Base-by-base conservation (phyloP, 2,888 invertebrate species). In the Disparrhopalites patrizii region DNA sequence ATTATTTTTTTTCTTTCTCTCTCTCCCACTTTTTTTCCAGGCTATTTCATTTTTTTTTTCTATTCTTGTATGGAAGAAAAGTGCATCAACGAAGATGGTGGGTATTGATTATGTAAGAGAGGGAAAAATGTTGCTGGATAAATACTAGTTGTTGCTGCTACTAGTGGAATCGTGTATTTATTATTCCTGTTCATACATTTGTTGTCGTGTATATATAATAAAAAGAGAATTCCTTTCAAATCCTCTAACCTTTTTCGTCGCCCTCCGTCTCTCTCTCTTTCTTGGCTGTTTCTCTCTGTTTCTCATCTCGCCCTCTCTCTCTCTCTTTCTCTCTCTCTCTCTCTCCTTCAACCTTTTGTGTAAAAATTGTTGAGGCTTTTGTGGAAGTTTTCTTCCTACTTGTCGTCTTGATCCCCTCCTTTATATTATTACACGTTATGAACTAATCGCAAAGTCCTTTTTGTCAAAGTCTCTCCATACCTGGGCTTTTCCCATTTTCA, bases 281-380 rank as follows among this genome's bases (percentile, higher is more conserved):
- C n/a, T n/a, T n/a, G n/a, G n/a, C n/a, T n/a, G n/a, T n/a, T n/a
- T n/a, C n/a, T n/a, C n/a, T n/a, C n/a, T n/a, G n/a, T n/a, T n/a
- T n/a, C n/a, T n/a, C n/a, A n/a, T n/a, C n/a, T n/a, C n/a, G n/a
- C n/a, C n/a, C n/a, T n/a, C n/a, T n/a, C n/a, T n/a, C n/a, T n/a
- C n/a, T n/a, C n/a, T n/a, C n/a, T n/a, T n/a, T n/a, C n/a, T n/a
- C n/a, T n/a, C n/a, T n/a, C n/a, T n/a, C n/a, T n/a, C n/a, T n/a
- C n/a, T n/a, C n/a, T n/a, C n/a, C n/a, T n/a, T n/a, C n/a, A n/a
- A 47, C 25, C 47, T 47, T 47, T 47, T 47, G 47, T 47, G 47
- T 7, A 3, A 25, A 36, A 36, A n/a, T n/a, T n/a, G n/a, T n/a
- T 15, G 36, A 47, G 18, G 47, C 47, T 47, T 47, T 47, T 47